These are phyloP conservation scores for Geophilus truncorum DNA, from an alignment of 2,888 invertebrate species.

Conservation along the genomic window DNA sequence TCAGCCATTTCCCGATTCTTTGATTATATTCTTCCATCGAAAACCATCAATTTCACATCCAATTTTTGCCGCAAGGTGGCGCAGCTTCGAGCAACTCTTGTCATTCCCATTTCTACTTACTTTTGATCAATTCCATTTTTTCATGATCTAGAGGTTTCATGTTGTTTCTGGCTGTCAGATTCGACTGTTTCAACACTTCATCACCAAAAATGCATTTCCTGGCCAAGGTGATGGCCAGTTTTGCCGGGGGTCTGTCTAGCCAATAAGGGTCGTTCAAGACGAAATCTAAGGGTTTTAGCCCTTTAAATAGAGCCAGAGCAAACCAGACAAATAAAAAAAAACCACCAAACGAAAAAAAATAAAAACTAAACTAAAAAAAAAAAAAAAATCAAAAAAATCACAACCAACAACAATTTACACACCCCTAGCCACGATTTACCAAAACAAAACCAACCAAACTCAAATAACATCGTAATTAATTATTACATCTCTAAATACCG, in stretches of 20 bases:
- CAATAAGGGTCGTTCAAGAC: slow-evolving; percentile 33
- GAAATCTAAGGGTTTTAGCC: slow-evolving; percentile 34
- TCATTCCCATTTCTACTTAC: slow-evolving; percentile 15
- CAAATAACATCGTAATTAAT: background rate
- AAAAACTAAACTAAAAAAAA: background rate
- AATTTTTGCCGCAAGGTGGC: too few species aligned
- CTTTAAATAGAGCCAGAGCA: slow-evolving; percentile 15
- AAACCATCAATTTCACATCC: background rate
- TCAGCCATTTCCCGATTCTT: too few species aligned
- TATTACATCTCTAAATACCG: background rate
- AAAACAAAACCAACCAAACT: background rate
- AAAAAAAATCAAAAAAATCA: background rate
- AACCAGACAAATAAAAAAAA: background rate
- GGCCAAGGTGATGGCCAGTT: slow-evolving; percentile 34
- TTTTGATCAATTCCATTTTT: slow-evolving; percentile 32
- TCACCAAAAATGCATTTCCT: slow-evolving; percentile 35
- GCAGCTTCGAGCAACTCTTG: too few species aligned
- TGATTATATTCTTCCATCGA: too few species aligned
- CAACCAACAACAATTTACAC: background rate
- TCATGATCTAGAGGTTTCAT: slow-evolving; percentile 34
- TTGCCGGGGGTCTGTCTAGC: slow-evolving; percentile 31
- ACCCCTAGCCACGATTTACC: background rate
- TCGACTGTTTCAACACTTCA: slow-evolving; percentile 33
- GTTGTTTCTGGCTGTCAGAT: slow-evolving; percentile 33
- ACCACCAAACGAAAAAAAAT: background rate